Base-by-base conservation (phyloP, 2,113 vertebrate species). In the Chroicocephalus ridibundus region DNA sequence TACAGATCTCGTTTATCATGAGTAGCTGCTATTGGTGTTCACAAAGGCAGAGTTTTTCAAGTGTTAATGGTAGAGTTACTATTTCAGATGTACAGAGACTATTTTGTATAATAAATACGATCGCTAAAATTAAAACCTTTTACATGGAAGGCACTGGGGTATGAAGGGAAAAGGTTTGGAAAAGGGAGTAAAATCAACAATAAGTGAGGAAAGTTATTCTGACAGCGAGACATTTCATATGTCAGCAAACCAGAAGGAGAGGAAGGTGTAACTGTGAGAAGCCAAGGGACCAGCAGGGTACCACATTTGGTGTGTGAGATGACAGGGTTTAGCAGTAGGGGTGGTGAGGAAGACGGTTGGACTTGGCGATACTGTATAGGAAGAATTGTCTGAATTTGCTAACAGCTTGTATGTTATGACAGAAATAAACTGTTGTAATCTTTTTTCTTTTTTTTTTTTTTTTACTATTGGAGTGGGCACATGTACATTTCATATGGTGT, bases 261-360 rank as follows among this genome's bases (percentile, higher is more conserved):
- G 52, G 86, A 92, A 95, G 72, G 96, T 95, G 90, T 90, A 86
- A 79, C 38, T 60, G 79, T 93, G 96, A 92, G 94, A 96, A 97
- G 96, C 96, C 95, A 97, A 96, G 94, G 83, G 96, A 96, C 80
- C 94, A 96, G 97, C 95, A 95, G 96, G 95, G 57, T 96, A 61
- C 94, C 93, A 82, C 96, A 94, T 95, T 97, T 97, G 95, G 95
- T 96, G 93, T 95, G 94, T 85, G 95, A 97, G 94, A 94, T 94
- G 94, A 90, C 92, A 94, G 90, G 71, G 90, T 92, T 95, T 96
- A 95, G 88, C 95, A 89, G 76, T 60, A 96, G 86, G 76, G 83
- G 66, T 96, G 83, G 80, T 57, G 69, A 92, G 65, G 88, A 91
- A 96, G 88, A 84, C 1, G 34, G 8, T 86, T 91, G 86, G 94